Evolutionary conservation across 2,113 vertebrate genomes (phyloP).

Genomic region (Grammomys dolichurus): DNA sequence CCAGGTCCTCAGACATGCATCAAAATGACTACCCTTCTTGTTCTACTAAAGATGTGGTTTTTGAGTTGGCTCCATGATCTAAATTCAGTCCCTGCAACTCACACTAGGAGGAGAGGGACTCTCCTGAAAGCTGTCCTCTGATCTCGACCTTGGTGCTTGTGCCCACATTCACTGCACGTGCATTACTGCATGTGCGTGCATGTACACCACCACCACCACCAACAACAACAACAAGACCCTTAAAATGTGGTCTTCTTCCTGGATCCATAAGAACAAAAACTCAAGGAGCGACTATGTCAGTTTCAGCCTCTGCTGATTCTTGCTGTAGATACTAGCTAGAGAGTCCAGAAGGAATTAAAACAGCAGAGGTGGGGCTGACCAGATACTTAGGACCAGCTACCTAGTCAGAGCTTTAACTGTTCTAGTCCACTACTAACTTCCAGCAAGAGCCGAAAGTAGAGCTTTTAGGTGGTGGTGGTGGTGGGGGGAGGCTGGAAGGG

Average conservation of each 20-base stretch:
- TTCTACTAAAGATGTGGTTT: background rate
- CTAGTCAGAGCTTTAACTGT: background rate
- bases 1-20: background rate
- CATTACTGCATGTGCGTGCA: too few species aligned
- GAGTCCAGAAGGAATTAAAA: background rate
- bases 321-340: fast-evolving
- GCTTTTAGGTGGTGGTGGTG: background rate
- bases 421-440: background rate
- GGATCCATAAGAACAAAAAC: background rate
- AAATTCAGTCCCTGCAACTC: background rate
- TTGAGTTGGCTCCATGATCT: background rate
- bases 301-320: background rate
- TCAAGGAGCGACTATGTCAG: fast-evolving
- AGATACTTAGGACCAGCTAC: background rate
- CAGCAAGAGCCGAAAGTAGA: background rate
- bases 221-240: background rate
- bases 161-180: too few species aligned
- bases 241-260: background rate
- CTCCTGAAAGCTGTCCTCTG: background rate
- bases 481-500: background rate
- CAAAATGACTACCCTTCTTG: background rate
- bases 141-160: background rate
- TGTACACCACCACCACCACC: background rate
- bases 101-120: background rate
- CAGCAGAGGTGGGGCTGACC: background rate